phyloP scores from a whole-genome alignment of 2,113 vertebrate genomes.

The Callipepla squamata region DNA sequence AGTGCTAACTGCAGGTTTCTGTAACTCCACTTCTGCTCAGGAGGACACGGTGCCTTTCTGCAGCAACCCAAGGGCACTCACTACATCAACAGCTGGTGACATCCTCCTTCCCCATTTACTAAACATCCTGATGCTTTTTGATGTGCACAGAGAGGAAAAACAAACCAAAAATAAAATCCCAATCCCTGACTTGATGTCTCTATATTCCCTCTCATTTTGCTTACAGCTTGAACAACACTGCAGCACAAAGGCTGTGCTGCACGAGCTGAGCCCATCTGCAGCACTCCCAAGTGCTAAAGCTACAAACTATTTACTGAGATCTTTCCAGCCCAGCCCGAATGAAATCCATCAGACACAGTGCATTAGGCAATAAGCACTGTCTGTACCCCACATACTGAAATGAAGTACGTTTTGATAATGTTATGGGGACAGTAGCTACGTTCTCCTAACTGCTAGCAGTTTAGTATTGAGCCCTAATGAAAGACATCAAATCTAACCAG shows the following conservation, averaged over 20 bases:
- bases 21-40: background rate
- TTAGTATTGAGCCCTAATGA: background rate
- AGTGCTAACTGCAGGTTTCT: background rate
- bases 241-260: background rate
- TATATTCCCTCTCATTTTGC: background rate
- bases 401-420: background rate
- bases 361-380: background rate
- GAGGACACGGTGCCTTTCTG: background rate
- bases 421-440: background rate
- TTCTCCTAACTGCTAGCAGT: background rate
- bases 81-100: background rate
- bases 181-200: background rate
- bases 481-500: background rate
- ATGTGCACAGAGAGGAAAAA: background rate
- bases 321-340: background rate
- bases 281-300: background rate
- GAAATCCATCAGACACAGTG: background rate
- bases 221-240: fast-evolving
- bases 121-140: background rate
- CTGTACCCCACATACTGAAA: background rate
- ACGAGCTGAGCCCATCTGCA: fast-evolving
- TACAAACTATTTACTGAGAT: background rate
- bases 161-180: background rate
- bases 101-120: background rate
- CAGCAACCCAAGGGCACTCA: fast-evolving